Base-by-base conservation (phyloP, 2,888 invertebrate genomes). In the Leptinotarsa rubiginosa region DNA sequence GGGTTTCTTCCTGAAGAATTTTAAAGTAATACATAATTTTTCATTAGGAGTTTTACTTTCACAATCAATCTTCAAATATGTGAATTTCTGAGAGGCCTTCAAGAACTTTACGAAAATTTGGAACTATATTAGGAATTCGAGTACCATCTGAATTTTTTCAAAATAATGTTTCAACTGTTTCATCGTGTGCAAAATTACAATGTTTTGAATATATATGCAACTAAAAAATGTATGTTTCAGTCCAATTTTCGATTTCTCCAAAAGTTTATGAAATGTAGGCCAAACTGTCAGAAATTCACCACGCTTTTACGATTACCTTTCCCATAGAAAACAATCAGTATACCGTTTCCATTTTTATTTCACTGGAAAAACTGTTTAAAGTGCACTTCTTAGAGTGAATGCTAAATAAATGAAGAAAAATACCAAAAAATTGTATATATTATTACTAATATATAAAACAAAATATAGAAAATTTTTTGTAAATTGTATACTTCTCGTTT, bases 301-400 rank as follows among this genome's bases (percentile, higher is more conserved):
- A 47, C 67, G 72, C 59, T 70, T 72, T 75, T 74, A 69, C 69
- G 41, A 20, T 59, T 69, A 54, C 70, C 75, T 75, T 72, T 72
- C 54, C 56, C 47, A n/a, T 56, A 62, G 54, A 64, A 75, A 74
- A 74, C 74, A 68, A 71, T 68, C 66, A 54, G 47, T 41, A 66
- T 68, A 70, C 70, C 70, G 50, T 70, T 73, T 73, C 72, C 70
- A 71, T 75, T 75, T 72, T 77, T 75, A 75, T 76, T 75, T 77
- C 74, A 76, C 76, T 79, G 80, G 70, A 78, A 74, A 78, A 80
- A 77, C 69, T 74, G 75, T 77, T 76, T 83, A 81, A 84, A 84
- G 84, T 84, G 84, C 84, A 83, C 84, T 84, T 84, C 81, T 73
- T 83, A 81, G 78, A 73, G 75, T 75, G 78, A 72, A 72, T 56